Evolutionary conservation across 2,797 vertebrate genomes (phyloP).

Genomic region (Tarsius wallacei): DNA sequence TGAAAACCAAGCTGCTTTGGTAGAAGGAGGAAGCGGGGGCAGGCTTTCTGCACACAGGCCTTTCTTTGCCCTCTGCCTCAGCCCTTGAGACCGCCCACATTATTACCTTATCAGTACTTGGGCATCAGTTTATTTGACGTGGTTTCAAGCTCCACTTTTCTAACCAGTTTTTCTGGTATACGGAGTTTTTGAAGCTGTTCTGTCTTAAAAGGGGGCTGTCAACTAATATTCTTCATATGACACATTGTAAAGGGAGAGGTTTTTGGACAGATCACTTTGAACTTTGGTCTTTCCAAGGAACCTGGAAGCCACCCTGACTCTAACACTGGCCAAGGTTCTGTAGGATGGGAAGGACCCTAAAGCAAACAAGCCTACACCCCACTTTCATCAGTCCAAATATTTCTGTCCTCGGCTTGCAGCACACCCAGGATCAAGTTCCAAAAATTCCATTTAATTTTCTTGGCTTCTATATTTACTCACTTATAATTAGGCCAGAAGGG

Average conservation of each 20-base stretch:
- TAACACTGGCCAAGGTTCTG: not conserved
- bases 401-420: constrained; percentile 68
- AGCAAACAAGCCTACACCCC: constrained; percentile 59
- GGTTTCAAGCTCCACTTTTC: constrained; percentile 20
- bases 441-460: constrained; percentile 76
- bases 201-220: not conserved
- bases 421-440: constrained; percentile 67
- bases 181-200: constrained; percentile 32
- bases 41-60: not conserved
- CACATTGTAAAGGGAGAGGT: not conserved
- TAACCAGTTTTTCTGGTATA: constrained; percentile 54
- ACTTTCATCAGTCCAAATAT: constrained; percentile 72
- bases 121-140: constrained; percentile 9
- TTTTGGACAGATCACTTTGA: not conserved
- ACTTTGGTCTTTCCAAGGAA: constrained; percentile 16
- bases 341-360: constrained; percentile 29
- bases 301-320: constrained; percentile 12
- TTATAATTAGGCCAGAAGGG: constrained; percentile 54
- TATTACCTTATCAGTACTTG: not conserved
- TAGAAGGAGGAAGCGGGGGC: not conserved
- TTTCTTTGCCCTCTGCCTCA: not conserved
- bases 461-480: constrained; percentile 70
- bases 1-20: not conserved
- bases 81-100: not conserved
- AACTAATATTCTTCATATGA: not conserved